Evolutionary conservation across 92 coral and sea anemone genomes (phyloP).

Genomic region (Umimayanthus chanpuru): DNA sequence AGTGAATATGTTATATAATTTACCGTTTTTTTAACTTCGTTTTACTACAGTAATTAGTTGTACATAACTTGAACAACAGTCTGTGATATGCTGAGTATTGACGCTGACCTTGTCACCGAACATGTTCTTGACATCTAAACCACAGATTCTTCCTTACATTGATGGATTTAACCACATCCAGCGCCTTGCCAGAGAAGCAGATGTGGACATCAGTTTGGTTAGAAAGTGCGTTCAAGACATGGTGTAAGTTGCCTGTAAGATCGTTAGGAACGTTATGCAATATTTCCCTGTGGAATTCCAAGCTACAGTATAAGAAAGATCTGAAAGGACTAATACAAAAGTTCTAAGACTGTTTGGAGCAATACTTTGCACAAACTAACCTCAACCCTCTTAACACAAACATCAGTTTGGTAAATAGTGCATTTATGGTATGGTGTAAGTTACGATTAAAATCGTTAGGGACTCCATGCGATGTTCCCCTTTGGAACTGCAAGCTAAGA

Average conservation of each 20-base stretch:
- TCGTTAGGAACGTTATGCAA: not conserved
- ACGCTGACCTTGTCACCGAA: not conserved
- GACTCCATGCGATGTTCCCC: no score
- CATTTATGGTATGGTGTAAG: no score
- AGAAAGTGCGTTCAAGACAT: constrained; percentile 89
- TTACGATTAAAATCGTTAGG: no score
- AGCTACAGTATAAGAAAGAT: not conserved
- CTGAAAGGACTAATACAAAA: not conserved
- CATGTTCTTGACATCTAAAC: not conserved
- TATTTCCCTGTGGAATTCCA: not conserved
- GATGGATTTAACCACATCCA: constrained; percentile 95
- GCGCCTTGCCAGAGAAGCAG: constrained; percentile 90
- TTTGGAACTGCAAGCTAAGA: no score
- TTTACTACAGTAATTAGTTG: no score
- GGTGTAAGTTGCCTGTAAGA: constrained; percentile 71
- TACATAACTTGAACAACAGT: not conserved
- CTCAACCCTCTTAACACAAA: not conserved
- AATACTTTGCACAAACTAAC: not conserved
- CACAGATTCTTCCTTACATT: constrained; percentile 85
- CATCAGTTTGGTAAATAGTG: not conserved
- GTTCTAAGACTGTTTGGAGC: not conserved
- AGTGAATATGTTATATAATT: no score
- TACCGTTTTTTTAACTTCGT: no score
- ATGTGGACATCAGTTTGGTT: constrained; percentile 85
- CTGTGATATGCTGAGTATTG: no score